Evolutionary conservation across 2,888 invertebrate species (phyloP).

Genomic region (Arrhopalites spinosus): DNA sequence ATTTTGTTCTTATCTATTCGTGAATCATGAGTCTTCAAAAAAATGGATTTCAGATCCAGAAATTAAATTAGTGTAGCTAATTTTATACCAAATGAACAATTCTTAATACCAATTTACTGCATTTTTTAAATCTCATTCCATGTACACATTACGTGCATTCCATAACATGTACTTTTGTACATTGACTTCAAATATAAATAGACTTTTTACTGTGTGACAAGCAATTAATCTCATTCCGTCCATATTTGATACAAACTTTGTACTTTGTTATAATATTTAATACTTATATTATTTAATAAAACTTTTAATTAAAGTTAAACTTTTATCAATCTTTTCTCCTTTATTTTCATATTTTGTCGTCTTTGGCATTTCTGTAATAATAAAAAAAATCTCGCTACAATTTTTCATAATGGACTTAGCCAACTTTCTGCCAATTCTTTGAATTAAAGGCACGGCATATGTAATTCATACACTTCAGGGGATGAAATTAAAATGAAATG

Average conservation of each 20-base stretch:
- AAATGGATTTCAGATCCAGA: not conserved
- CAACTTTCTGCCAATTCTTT: too few relatives aligned
- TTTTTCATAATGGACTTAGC: too few relatives aligned
- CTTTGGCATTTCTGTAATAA: too few relatives aligned
- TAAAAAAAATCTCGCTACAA: too few relatives aligned
- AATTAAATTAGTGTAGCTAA: not conserved
- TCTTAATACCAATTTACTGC: not conserved
- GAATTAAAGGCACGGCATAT: too few relatives aligned
- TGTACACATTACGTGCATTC: too few relatives aligned
- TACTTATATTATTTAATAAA: too few relatives aligned
- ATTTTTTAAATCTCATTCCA: not conserved
- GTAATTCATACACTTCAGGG: too few relatives aligned
- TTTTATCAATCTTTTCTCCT: too few relatives aligned
- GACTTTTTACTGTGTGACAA: not conserved
- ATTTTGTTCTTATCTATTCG: constrained; percentile 73
- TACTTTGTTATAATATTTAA: not conserved
- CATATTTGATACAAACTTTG: not conserved
- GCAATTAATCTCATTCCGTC: not conserved
- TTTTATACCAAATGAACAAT: not conserved
- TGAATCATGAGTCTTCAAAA: not conserved
- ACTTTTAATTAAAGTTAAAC: too few relatives aligned
- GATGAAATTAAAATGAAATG: too few relatives aligned
- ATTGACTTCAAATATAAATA: not conserved
- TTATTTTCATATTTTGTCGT: too few relatives aligned
- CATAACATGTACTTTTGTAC: not conserved